phyloP scores from a whole-genome alignment of 92 coral and sea anemone genomes.

The Zoanthus sansibaricus region DNA sequence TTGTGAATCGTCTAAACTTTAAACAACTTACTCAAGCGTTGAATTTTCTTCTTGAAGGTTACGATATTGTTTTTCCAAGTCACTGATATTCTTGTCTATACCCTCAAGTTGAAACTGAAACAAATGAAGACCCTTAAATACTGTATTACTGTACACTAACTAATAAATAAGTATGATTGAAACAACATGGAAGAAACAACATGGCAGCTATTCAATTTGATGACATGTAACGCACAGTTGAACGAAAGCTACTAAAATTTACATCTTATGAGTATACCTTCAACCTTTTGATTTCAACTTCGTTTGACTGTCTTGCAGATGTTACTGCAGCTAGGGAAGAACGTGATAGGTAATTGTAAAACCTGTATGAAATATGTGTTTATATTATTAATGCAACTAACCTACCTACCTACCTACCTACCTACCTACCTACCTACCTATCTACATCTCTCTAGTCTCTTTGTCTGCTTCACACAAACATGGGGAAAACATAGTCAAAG shows the following conservation, averaged over 20 bases:
- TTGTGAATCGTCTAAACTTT: too few relatives aligned
- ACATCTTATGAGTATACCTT: not conserved
- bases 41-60: slow-evolving; percentile 86
- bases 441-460: too few relatives aligned
- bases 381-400: too few relatives aligned
- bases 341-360: not conserved
- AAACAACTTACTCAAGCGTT: slow-evolving; percentile 79
- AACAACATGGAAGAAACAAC: too few relatives aligned
- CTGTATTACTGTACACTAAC: not conserved
- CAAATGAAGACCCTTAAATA: not conserved
- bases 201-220: too few relatives aligned
- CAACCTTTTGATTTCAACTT: slow-evolving; percentile 82
- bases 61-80: slow-evolving; percentile 82
- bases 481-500: too few relatives aligned
- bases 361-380: not conserved
- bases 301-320: slow-evolving; percentile 97
- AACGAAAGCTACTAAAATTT: too few relatives aligned
- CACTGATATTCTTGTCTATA: slow-evolving; percentile 71
- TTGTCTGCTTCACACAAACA: too few relatives aligned
- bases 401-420: too few relatives aligned
- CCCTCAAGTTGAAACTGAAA: slow-evolving; percentile 80
- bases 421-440: too few relatives aligned
- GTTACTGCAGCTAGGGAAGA: slow-evolving; percentile 79
- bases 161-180: not conserved
- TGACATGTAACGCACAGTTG: not conserved